phyloP scores from a whole-genome alignment of 2,113 vertebrate genomes.

The Brachyhypopomus gauderio region DNA sequence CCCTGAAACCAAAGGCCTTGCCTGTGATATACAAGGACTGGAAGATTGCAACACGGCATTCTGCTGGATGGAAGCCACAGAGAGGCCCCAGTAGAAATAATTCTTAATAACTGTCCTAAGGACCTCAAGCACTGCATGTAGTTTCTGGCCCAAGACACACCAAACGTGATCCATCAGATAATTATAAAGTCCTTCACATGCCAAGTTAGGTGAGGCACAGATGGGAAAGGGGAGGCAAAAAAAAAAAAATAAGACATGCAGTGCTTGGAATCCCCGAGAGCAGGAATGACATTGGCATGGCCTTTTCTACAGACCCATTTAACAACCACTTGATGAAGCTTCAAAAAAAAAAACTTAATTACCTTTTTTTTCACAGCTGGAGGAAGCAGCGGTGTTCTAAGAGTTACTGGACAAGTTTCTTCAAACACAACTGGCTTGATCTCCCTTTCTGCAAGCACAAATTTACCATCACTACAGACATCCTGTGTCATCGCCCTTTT shows the following conservation, averaged over 20 bases:
- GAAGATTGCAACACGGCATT: too few species aligned
- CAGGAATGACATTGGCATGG: neutral
- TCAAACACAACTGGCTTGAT: neutral
- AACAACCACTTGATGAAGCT: neutral
- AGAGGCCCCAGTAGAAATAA: too few species aligned
- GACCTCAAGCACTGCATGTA: too few species aligned
- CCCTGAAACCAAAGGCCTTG: too few species aligned
- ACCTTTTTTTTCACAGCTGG: conserved; percentile 44
- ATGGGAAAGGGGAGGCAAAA: too few species aligned
- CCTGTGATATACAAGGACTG: too few species aligned
- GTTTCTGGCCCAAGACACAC: too few species aligned
- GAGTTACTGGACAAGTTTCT: conserved; percentile 22
- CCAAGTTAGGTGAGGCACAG: neutral
- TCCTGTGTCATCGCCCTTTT: neutral
- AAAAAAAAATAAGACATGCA: neutral
- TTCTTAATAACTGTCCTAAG: too few species aligned
- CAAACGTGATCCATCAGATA: too few species aligned
- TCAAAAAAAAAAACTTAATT: neutral
- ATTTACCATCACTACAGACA: neutral
- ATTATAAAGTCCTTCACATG: too few species aligned
- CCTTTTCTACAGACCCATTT: neutral
- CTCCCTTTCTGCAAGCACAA: conserved; percentile 15
- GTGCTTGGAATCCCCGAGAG: neutral
- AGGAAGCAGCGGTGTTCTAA: neutral
- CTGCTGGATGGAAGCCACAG: too few species aligned